A percentile compares a stretch with the other conserved stretches of the same genome.
These are phyloP conservation scores for Natrix natrix DNA, from an alignment of 2,797 vertebrate genomes.

Conservation along the genomic window DNA sequence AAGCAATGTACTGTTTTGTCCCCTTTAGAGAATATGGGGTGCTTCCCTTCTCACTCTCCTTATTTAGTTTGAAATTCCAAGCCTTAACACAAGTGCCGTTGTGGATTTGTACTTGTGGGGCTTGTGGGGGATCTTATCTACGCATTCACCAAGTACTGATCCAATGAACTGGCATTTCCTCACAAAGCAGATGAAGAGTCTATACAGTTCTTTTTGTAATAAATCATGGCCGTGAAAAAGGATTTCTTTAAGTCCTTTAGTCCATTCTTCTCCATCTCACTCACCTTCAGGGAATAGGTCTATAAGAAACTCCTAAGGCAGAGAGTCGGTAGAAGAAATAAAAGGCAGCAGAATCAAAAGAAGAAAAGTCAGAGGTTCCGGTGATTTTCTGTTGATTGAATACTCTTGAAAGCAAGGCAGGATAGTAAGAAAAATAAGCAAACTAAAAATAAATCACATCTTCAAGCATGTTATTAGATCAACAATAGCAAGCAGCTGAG, in stretches of 20 bases:
- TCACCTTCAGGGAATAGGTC: conserved; percentile 58
- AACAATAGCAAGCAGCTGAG: conserved; percentile 29
- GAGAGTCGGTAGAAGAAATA: conserved; percentile 21
- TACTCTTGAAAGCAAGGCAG: conserved; percentile 31
- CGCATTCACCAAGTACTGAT: conserved; percentile 60
- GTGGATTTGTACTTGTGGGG: conserved; percentile 46
- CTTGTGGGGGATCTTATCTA: conserved; percentile 58
- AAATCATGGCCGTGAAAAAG: conserved; percentile 65
- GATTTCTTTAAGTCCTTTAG: conserved; percentile 65
- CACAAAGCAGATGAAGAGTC: conserved; percentile 56
- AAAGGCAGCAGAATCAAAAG: conserved; percentile 27
- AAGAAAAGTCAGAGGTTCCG: conserved; percentile 40
- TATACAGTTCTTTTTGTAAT: conserved; percentile 55
- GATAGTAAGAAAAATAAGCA: conserved; percentile 14
- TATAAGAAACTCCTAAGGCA: conserved; percentile 46
- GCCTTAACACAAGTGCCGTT: conserved; percentile 34
- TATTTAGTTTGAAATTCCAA: conserved; percentile 39
- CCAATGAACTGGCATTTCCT: conserved; percentile 55
- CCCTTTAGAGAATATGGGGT: not conserved
- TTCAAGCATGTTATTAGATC: conserved; percentile 7
- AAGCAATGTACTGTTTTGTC: conserved; percentile 8
- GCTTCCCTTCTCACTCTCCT: not conserved
- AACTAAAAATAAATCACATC: conserved; percentile 37
- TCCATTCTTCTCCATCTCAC: conserved; percentile 58
- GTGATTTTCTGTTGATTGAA: not conserved